Conservation (phyloP, 2,113 vertebrate genomes). For the Hyperopisus bebe region DNA sequence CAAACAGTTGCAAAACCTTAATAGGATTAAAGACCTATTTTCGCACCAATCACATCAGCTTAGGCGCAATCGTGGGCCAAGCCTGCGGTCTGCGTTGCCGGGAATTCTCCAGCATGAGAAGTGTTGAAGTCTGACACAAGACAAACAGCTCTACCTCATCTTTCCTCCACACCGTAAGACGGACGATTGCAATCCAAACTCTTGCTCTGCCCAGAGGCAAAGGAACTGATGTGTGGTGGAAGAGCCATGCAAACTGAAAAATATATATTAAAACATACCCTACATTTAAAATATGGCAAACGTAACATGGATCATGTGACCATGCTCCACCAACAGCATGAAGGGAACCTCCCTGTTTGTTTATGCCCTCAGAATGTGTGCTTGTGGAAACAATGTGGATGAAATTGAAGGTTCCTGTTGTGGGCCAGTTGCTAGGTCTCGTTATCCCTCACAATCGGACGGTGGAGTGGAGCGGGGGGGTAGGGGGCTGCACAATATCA, state of each 20-base stretch:
- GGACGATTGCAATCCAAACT: neutral
- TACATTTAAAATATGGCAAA: neutral
- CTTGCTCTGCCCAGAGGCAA: neutral
- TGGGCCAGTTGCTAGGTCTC: neutral
- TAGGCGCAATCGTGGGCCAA: neutral
- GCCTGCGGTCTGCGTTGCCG: neutral
- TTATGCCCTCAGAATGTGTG: neutral
- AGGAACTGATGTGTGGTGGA: neutral
- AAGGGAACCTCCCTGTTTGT: neutral
- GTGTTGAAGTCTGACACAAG: neutral
- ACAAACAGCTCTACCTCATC: neutral
- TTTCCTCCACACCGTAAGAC: neutral
- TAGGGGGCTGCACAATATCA: too few species aligned
- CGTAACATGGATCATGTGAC: neutral
- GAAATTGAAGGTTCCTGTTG: neutral
- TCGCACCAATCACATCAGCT: neutral
- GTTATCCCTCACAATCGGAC: neutral
- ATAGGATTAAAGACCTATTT: conserved; percentile 10
- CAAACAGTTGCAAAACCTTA: neutral
- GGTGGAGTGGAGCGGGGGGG: neutral
- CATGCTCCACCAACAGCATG: neutral
- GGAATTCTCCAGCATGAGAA: neutral
- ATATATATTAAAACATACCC: neutral
- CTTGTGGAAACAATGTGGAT: neutral
- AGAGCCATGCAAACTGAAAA: neutral